Base-by-base conservation (phyloP, 1,140 invertebrate species). In the Penaeus japonicus region DNA sequence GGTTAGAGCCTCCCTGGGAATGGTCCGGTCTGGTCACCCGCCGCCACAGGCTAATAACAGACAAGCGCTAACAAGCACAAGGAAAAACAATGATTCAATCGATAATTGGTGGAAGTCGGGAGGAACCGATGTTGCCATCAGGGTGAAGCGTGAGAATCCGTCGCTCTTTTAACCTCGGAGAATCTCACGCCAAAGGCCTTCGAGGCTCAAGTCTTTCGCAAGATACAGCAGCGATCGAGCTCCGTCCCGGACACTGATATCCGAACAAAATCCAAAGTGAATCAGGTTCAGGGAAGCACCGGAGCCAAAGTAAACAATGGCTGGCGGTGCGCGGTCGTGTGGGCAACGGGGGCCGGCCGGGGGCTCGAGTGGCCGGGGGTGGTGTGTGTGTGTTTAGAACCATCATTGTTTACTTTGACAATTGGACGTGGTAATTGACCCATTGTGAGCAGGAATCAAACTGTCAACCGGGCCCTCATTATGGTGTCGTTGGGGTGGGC, bases 331-430 rank as follows among this genome's bases (percentile, higher is more conserved):
- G 27, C 20, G 53, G 39, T 20, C 35, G 32, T 24, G 39, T 12
- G 75, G 24, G 75, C 24, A 30, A 22, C 24, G 22, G 75, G 75
- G 24, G 75, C 1, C 22, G 35, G 4, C 27, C 24, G 20, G 77
- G 30, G 77, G 35, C n/a, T 27, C 18, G 32, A 24, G 79, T 55
- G 79, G 79, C 20, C 24, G 54, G 17, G 70, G 70, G 70, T 75
- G 70, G 22, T 75, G 70, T 27, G 75, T 77, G 75, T 39, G 75
- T 30, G 75, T 32, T 82, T 82, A 82, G 54, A 77, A 32, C 70
- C 47, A 77, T 85, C 84, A 85, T 55, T 85, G 65, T 85, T 85
- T 85, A 85, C 84, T 85, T 77, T 85, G 84, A 77, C 84, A 85
- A 85, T 77, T 78, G 70, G 84, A 85, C 84, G 84, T 20, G 84